These are phyloP conservation scores for Vidua chalybeata DNA, from an alignment of 2,113 vertebrate genomes.

Conservation along the genomic window DNA sequence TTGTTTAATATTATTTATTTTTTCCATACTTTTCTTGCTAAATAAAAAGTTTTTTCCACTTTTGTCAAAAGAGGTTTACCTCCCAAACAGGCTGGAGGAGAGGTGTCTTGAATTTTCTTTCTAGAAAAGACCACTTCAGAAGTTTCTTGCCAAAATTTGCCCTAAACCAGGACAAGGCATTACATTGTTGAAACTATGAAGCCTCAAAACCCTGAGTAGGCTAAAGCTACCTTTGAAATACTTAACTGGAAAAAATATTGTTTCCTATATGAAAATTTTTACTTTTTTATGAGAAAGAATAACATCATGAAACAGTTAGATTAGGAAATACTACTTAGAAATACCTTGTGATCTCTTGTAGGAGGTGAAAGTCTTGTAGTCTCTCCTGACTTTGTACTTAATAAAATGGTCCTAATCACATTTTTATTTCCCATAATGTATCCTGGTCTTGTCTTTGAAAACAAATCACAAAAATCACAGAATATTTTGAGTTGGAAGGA, in stretches of 20 bases:
- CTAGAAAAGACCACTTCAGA: neutral
- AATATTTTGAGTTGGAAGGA: neutral
- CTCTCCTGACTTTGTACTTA: neutral
- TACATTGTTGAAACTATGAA: neutral
- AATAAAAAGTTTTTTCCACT: neutral
- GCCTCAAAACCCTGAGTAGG: neutral
- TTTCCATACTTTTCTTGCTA: neutral
- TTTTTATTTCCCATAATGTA: neutral
- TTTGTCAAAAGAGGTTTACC: neutral
- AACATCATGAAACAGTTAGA: neutral
- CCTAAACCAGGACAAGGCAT: neutral
- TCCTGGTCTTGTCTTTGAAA: neutral
- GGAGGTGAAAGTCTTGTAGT: neutral
- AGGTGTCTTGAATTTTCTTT: neutral
- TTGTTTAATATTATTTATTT: neutral
- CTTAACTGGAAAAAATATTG: neutral
- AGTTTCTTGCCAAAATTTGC: neutral
- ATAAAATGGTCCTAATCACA: neutral
- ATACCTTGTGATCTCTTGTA: neutral
- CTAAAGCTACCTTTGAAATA: neutral
- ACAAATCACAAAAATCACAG: neutral
- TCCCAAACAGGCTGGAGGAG: rapidly evolving
- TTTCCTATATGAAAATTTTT: neutral
- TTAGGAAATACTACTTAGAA: neutral
- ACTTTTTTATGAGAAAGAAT: neutral